A percentile compares a stretch with the other conserved stretches of the same genome.
Evolutionary conservation across 64 coral and sea anemone genomes (phyloP).

Genomic region (Montipora sp.): DNA sequence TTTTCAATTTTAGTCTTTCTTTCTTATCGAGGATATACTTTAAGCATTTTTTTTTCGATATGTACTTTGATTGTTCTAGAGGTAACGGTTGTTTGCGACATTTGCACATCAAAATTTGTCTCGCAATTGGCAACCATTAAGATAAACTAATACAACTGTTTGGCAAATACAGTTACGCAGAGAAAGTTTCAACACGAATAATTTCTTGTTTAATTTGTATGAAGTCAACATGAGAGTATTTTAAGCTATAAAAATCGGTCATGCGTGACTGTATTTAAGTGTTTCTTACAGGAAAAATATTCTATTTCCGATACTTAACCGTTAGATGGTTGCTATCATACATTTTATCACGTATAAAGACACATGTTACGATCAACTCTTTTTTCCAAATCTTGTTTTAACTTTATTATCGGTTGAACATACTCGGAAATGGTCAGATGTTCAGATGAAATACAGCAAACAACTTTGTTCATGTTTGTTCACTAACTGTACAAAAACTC

Average conservation of each 20-base stretch:
- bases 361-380: too few relatives aligned
- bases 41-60: not conserved
- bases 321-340: too few relatives aligned
- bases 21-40: not conserved
- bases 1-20: not conserved
- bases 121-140: not conserved
- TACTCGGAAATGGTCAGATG: not conserved
- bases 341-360: not conserved
- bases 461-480: too few relatives aligned
- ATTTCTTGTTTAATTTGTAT: constrained; percentile 19
- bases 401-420: not conserved
- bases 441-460: too few relatives aligned
- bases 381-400: too few relatives aligned
- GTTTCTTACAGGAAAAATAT: not conserved
- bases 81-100: not conserved
- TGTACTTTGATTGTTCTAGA: not conserved
- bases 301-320: constrained; percentile 13
- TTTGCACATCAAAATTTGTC: not conserved
- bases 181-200: not conserved
- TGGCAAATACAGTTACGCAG: not conserved
- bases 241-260: not conserved
- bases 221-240: constrained; percentile 23
- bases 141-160: not conserved
- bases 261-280: not conserved
- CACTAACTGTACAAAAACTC: too few relatives aligned